These are phyloP conservation scores for Sternotherus odoratus DNA, from an alignment of 2,797 vertebrate species.

Conservation along the genomic window DNA sequence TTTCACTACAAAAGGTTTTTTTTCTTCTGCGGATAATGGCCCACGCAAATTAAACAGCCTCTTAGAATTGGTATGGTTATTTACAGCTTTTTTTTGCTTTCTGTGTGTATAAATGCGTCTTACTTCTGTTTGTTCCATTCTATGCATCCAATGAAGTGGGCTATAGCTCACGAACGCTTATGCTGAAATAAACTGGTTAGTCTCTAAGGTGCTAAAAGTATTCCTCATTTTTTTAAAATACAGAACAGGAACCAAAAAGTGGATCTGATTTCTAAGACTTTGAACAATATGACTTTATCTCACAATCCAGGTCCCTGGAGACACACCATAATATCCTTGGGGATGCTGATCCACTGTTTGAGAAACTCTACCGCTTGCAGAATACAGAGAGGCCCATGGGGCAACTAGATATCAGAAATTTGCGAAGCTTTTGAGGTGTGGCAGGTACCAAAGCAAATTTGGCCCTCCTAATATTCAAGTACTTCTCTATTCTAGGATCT, in stretches of 20 bases:
- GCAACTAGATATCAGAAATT: neutral
- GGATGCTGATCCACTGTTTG: neutral
- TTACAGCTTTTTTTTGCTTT: no score
- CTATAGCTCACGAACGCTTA: no score
- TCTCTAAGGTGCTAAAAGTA: no score
- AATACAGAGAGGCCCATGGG: neutral
- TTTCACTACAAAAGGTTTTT: no score
- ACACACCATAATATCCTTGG: neutral
- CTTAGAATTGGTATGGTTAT: no score
- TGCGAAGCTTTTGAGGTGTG: neutral
- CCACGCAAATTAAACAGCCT: no score
- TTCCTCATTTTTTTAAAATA: no score
- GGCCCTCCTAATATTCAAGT: constrained; percentile 18
- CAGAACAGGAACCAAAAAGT: neutral
- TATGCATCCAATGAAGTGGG: no score
- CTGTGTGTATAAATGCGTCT: no score
- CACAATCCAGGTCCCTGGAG: neutral
- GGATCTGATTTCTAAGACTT: neutral
- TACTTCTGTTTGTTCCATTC: no score
- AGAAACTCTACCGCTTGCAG: neutral
- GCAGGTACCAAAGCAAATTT: neutral
- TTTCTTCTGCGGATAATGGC: no score
- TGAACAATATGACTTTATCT: neutral
- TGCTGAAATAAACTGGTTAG: no score
- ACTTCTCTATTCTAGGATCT: constrained; percentile 7